Conservation (phyloP, 2,797 vertebrate genomes). For the Ctenochaetus hawaiiensis region DNA sequence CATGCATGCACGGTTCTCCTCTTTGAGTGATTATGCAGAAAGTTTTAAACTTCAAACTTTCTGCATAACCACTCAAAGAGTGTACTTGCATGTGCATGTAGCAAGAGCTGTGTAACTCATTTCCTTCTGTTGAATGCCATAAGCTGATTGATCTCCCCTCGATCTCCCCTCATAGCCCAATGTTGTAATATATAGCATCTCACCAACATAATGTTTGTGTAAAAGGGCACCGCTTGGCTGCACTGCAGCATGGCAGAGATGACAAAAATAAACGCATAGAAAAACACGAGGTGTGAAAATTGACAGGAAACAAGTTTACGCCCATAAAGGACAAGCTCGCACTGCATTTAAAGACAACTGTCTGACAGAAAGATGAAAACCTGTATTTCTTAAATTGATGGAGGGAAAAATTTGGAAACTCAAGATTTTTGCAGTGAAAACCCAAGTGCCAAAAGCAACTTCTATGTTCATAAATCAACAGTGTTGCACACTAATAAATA, state of each 20-base stretch:
- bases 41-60: no score
- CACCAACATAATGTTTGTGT: background rate
- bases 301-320: constrained; percentile 45
- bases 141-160: no score
- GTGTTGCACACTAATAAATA: background rate
- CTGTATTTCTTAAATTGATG: background rate
- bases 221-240: constrained; percentile 2
- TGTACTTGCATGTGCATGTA: no score
- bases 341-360: no score
- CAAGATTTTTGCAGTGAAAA: background rate
- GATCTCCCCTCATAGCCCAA: background rate
- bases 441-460: background rate
- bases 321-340: background rate
- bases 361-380: background rate
- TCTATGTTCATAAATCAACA: constrained; percentile 1
- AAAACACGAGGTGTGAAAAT: constrained; percentile 40
- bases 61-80: no score
- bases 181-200: background rate
- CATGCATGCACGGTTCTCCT: no score
- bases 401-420: background rate
- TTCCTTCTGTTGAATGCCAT: no score
- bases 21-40: no score
- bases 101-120: no score
- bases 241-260: constrained; percentile 15
- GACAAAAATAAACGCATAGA: background rate